Percentiles rank a stretch among this genome's conserved stretches.
Conservation (phyloP, 2,113 vertebrate species). For the Accipiter cooperii region DNA sequence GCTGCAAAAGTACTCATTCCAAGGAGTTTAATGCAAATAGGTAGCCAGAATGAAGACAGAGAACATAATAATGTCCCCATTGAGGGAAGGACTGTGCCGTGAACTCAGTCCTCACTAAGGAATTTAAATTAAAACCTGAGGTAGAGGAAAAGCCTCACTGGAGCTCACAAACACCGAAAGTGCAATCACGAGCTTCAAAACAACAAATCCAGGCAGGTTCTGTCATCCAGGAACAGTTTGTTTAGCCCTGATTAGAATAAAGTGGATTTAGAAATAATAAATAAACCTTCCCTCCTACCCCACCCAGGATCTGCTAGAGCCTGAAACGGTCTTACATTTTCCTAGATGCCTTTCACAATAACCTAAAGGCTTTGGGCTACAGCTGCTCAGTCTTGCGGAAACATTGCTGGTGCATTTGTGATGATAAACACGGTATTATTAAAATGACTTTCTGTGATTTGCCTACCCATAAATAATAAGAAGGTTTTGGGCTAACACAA, state of each 20-base stretch:
- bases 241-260: background rate
- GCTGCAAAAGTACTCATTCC: background rate
- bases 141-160: background rate
- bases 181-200: background rate
- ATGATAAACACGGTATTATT: background rate
- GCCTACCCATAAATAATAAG: background rate
- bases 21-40: background rate
- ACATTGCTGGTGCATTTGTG: background rate
- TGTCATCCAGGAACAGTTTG: background rate
- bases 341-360: background rate
- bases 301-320: background rate
- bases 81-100: background rate
- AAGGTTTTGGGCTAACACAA: background rate
- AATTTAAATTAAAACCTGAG: background rate
- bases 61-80: background rate
- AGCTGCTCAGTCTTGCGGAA: background rate
- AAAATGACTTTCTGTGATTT: background rate
- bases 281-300: background rate
- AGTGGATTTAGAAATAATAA: background rate
- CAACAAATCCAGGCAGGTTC: conserved; percentile 20
- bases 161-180: background rate
- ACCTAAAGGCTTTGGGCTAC: background rate
- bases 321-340: background rate
- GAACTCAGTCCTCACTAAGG: background rate
- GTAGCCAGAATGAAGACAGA: background rate